A percentile compares a stretch with the other conserved stretches of the same genome.
Evolutionary conservation across 2,888 invertebrate species (phyloP).

Genomic region (Altica lythri): DNA sequence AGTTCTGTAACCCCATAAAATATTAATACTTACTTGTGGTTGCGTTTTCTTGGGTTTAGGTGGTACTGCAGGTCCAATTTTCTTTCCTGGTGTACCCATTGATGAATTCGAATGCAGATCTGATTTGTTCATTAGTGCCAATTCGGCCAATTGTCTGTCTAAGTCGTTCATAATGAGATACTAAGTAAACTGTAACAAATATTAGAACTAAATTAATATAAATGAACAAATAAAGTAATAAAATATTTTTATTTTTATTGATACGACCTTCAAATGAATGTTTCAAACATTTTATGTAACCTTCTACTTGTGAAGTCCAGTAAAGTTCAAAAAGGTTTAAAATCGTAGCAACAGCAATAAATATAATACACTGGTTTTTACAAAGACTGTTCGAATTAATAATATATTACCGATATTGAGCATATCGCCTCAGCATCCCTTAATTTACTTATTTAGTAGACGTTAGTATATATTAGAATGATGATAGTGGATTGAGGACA

Average conservation of each 20-base stretch:
- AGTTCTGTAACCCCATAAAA: no score
- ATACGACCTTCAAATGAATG: constrained; percentile 27
- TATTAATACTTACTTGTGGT: constrained; percentile 59
- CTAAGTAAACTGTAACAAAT: background rate
- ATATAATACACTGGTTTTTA: no score
- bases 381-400: no score
- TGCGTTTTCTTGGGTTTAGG: constrained; percentile 75
- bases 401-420: no score
- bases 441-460: no score
- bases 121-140: constrained; percentile 65
- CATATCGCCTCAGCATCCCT: no score
- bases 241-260: constrained; percentile 24
- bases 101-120: constrained; percentile 51
- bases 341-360: no score
- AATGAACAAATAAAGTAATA: constrained; percentile 23
- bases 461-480: no score
- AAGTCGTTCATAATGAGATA: constrained; percentile 62
- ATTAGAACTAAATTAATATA: constrained; percentile 1
- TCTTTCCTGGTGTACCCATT: constrained; percentile 58
- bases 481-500: no score
- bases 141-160: constrained; percentile 72
- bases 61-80: constrained; percentile 78
- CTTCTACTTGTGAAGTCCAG: no score
- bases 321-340: no score
- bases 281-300: no score